Evolutionary conservation across 2,797 vertebrate genomes (phyloP).

Genomic region (Calcarius lapponicus): DNA sequence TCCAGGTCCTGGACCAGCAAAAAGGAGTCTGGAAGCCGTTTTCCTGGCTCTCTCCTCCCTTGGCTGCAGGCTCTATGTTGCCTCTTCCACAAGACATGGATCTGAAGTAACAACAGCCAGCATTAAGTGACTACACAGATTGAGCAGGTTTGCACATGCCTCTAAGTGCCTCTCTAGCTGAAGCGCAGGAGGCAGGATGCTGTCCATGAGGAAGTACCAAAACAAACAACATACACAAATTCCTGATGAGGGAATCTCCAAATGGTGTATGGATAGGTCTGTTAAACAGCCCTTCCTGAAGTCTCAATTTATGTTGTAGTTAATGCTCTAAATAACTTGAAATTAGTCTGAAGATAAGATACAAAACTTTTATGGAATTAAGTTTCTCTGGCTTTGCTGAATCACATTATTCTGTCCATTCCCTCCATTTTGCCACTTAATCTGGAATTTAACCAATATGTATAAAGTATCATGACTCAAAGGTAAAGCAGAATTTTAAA

Average conservation of each 20-base stretch:
- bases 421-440: not conserved
- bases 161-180: not conserved
- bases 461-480: not conserved
- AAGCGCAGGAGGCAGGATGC: not conserved
- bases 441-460: not conserved
- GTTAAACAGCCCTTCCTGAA: not conserved
- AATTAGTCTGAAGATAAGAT: not conserved
- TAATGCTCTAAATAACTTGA: not conserved
- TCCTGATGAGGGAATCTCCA: not conserved
- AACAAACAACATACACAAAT: not conserved
- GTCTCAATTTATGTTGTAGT: not conserved
- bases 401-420: not conserved
- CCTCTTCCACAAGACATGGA: accelerated
- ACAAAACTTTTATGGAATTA: not conserved
- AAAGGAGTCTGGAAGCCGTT: not conserved
- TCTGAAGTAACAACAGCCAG: not conserved
- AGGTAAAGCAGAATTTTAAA: not conserved
- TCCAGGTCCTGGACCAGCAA: not conserved
- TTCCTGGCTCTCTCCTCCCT: not conserved
- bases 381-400: not conserved
- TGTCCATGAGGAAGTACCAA: not conserved
- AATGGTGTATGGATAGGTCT: not conserved
- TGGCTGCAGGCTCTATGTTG: not conserved
- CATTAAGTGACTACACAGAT: not conserved
- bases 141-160: not conserved